Evolutionary conservation across 2,797 vertebrate species (phyloP).

Genomic region (Anas capensis): DNA sequence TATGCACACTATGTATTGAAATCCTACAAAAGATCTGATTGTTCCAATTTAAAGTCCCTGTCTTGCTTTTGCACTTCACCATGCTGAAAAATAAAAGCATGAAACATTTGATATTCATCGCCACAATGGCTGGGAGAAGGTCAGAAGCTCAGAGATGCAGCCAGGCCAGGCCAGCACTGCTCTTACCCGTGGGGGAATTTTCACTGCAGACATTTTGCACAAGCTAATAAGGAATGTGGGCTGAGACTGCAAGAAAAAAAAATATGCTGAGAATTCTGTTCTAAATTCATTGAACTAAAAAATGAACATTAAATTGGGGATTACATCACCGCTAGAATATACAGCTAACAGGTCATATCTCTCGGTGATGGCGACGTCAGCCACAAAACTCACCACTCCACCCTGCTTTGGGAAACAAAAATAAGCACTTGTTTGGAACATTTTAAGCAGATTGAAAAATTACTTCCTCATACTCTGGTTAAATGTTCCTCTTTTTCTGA

Average conservation of each 20-base stretch:
- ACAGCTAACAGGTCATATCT: not conserved
- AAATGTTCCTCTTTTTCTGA: not conserved
- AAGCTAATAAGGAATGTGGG: not conserved
- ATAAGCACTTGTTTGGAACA: not conserved
- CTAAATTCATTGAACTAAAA: not conserved
- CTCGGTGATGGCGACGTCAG: slow-evolving; percentile 21
- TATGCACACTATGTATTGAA: not conserved
- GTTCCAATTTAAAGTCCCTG: slow-evolving; percentile 22
- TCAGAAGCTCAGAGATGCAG: not conserved
- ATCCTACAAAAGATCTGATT: not conserved
- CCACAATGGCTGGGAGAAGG: not conserved
- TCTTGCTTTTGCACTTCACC: not conserved
- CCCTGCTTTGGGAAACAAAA: slow-evolving; percentile 28
- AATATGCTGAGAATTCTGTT: not conserved
- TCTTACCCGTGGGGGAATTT: not conserved
- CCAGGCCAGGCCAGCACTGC: not conserved
- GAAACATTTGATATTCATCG: not conserved
- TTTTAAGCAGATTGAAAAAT: not conserved
- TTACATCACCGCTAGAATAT: not conserved
- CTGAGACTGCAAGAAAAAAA: not conserved
- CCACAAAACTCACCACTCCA: slow-evolving; percentile 10
- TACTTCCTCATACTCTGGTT: not conserved
- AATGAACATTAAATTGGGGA: not conserved
- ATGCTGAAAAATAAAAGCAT: slow-evolving; percentile 10
- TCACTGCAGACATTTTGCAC: not conserved